Evolutionary conservation across 2,113 vertebrate genomes (phyloP), one percentile per base, ranked within the genome.

Genomic region (Panthera leo): DNA sequence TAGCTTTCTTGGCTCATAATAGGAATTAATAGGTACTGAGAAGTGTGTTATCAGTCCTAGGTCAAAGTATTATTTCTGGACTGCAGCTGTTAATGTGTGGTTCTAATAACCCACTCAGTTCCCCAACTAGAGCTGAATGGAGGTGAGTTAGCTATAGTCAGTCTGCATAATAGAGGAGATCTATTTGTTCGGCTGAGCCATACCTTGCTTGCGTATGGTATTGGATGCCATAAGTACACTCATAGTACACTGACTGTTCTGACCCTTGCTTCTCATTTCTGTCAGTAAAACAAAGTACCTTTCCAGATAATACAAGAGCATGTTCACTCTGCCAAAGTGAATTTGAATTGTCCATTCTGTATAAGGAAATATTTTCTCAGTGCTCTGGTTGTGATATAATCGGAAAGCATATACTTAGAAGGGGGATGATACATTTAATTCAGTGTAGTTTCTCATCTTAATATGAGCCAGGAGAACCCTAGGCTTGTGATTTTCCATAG

Each of bases 321-420:
- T 39, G 36, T 78, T 83, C 3, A 53, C 58, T 36, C 63, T 48
- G 89, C 67, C 61, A 91, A 51, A 79, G 68, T 70, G 92, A 67
- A 79, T 96, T 71, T 94, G 70, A 96, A 87, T 67, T 58, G 88
- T 84, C 14, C 8, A 27, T 91, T 36, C n/a, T 84, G 36, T 76
- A 18, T 78, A 73, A 92, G 84, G 73, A 89, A 95, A 63, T 89
- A 67, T 75, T 70, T 84, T 36, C 36, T 94, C 34, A 87, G 42
- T 58, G 82, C 48, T 78, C 75, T 65, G 55, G 39, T 39, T 93
- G 21, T 84, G 73, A 80, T 83, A 27, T 85, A 70, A 82, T 89
- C 34, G 80, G 68, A 31, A 95, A 92, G 61, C 8, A 63, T 4
- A 11, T 39, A 36, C 73, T 68, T 53, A 76, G n/a, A 70, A 97